Evolutionary conservation across 37 sponge, comb jelly and placozoan genomes (phyloP), one percentile per base, ranked within the genome.

Genomic region (Aplysina aerophoba): DNA sequence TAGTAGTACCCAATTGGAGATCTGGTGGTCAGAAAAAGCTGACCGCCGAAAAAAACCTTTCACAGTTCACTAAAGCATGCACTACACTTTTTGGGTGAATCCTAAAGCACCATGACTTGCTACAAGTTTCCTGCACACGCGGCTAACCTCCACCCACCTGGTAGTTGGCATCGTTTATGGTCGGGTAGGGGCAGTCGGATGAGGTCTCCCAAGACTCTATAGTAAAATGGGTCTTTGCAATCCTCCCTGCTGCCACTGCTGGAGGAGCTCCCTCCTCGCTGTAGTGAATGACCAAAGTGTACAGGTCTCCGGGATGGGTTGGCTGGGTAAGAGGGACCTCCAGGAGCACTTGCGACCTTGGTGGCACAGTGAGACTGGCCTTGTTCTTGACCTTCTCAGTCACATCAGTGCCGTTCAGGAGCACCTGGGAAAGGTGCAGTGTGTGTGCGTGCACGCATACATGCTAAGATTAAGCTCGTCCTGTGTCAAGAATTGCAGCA

Each of bases 121-220:
- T n/a, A n/a, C n/a, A n/a, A n/a, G n/a, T n/a, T n/a, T n/a, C n/a
- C n/a, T 19, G 28, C 81, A 15, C 60, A 80, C 35, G 15, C 57
- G 1, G 37, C 2, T 71, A 15, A 4, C 12, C n/a, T 19, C 14
- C 30, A 30, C 22, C 24, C 30, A 90, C 85, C 87, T 90, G 38
- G 61, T 87, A 90, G 41, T 86, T 90, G 4, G 34, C 24, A 60
- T 90, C 91, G 63, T 90, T 90, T 15, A 90, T 55, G 22, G 91
- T 90, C 21, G 91, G 91, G 37, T 77, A 90, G 19, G 91, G 91
- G 39, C 91, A 90, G 55, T 90, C 91, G 0, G 56, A 22, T 15
- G 85, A 61, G 58, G 89, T 90, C 55, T 87, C 87, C 87, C 87
- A 90, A 14, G 91, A 40, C 63, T 90, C 91, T 50, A 90, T 90